Evolutionary conservation across 2,113 vertebrate genomes (phyloP), one percentile per base, ranked within the genome.

Genomic region (Calyptomena viridis): DNA sequence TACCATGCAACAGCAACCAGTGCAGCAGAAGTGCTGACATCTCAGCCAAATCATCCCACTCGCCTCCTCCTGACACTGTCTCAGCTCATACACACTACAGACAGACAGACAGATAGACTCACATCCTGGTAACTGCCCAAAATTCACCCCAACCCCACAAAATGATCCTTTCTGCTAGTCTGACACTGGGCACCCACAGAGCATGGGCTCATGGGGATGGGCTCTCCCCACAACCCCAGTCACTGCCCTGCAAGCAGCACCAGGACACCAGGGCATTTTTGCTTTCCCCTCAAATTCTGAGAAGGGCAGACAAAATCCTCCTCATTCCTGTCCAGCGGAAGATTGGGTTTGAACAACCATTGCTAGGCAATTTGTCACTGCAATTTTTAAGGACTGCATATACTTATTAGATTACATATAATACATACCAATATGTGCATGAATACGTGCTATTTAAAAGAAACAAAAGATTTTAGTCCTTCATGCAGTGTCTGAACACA

Each of bases 151-250:
- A 60, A 49, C 1, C 8, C 25, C 13, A 9, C 21, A 31, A 40
- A 72, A 40, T 0, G 0, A 40, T 4, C 24, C 53, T 49, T 87
- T 49, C 60, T 85, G 39, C 21, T 35, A 7, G 12, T 42, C 44
- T 59, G 74, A 78, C 13, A 25, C 24, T 44, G 53, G 13, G 5
- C 40, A 47, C 24, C 33, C 40, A 22, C 14, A 40, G 24, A 10
- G 0, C 0, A 1, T 14, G n/a, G 28, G 22, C 5, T 62, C 2
- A 1, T 3, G 15, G 37, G 35, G 20, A 39, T 1, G 1, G 27
- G 19, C 24, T 47, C 2, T 19, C 5, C 24, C 22, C 1, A 2
- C 4, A 21, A 0, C 12, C 9, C 18, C 10, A 2, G 28, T 73
- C 30, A 28, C 19, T 12, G 6, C 28, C 28, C 58, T 33, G 9